phyloP scores from a whole-genome alignment of 2,888 invertebrate species.

The Drosophila anomelani region DNA sequence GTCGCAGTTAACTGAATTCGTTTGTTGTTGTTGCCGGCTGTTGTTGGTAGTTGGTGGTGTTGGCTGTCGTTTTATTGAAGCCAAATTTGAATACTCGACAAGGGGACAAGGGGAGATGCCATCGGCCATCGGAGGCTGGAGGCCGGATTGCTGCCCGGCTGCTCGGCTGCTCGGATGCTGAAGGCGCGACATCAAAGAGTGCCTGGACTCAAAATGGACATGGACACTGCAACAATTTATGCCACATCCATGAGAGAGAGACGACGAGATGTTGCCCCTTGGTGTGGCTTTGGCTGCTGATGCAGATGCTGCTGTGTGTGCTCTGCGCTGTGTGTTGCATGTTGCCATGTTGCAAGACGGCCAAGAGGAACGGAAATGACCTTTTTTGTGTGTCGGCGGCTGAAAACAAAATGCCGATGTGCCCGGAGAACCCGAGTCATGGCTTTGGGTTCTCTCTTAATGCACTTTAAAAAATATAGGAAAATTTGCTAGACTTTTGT shows the following conservation, averaged over 20 bases:
- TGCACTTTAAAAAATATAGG: slow-evolving; percentile 10
- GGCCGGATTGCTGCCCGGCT: slow-evolving; percentile 17
- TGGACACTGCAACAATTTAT: slow-evolving; percentile 78
- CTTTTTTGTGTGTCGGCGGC: slow-evolving; percentile 61
- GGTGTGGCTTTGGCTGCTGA: slow-evolving; percentile 24
- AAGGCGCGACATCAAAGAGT: slow-evolving; percentile 78
- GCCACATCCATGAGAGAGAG: slow-evolving; percentile 56
- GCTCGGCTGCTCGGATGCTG: slow-evolving; percentile 11
- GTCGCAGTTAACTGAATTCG: slow-evolving; percentile 49
- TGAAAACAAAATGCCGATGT: slow-evolving; percentile 71
- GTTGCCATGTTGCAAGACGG: slow-evolving; percentile 50
- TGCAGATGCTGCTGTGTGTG: slow-evolving; percentile 25
- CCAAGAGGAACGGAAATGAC: slow-evolving; percentile 71
- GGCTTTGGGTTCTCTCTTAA: slow-evolving; percentile 7
- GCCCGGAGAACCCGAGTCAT: slow-evolving; percentile 23
- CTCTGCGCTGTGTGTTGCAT: slow-evolving; percentile 13
- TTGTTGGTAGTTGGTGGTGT: slow-evolving; percentile 54
- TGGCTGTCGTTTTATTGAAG: slow-evolving; percentile 79
- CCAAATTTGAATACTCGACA: slow-evolving; percentile 80
- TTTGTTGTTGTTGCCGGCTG: slow-evolving; percentile 37
- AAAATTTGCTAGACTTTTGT: background rate
- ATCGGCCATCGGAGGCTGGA: slow-evolving; percentile 21
- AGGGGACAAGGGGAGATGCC: slow-evolving; percentile 64
- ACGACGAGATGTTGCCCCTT: slow-evolving; percentile 23
- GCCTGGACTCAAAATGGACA: slow-evolving; percentile 79